Evolutionary conservation across 2,797 vertebrate genomes (phyloP), one percentile per base, ranked within the genome.

Genomic region (Graptemys geographica): DNA sequence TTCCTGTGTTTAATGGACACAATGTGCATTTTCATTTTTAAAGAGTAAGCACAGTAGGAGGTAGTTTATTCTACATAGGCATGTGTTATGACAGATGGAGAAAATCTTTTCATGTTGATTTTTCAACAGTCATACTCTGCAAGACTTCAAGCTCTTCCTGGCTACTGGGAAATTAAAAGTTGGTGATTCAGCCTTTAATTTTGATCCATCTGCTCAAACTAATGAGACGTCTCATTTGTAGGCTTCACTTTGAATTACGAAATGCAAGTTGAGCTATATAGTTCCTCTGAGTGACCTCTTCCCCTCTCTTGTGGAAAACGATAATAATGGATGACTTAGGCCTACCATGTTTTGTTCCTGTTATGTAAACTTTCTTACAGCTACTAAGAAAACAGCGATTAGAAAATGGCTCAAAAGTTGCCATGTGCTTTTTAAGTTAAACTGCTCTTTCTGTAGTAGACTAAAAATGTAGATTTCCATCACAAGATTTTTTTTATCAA

Each of bases 131-230:
- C 96, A 93, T 97, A 97, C 96, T 97, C 98, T 97, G 97, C 97
- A 98, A 98, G 98, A 97, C 97, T 98, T 98, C 97, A 96, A 97
- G 94, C 94, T 98, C 94, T 98, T 98, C 95, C 90, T 98, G 97
- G 98, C 99, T 98, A 95, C 93, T 98, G 98, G 99, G 98, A 99
- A 98, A 98, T 98, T 94, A 97, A 98, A 98, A 98, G 97, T 98
- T 98, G 98, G 98, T 97, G 96, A 98, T 98, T 99, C 98, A 98
- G 98, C 98, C 97, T 98, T 98, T 98, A 98, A 97, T 99, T 99
- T 98, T 98, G 97, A 98, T 98, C 99, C 98, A 99, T 99, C 99
- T 99, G 99, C 98, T 99, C 97, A 98, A 97, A 98, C 98, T 98
- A 99, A 99, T 99, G 98, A 99, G 97, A 97, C 94, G 88, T 96